These are phyloP conservation scores for Leuciscus waleckii DNA, from an alignment of 2,797 vertebrate species.

Conservation along the genomic window DNA sequence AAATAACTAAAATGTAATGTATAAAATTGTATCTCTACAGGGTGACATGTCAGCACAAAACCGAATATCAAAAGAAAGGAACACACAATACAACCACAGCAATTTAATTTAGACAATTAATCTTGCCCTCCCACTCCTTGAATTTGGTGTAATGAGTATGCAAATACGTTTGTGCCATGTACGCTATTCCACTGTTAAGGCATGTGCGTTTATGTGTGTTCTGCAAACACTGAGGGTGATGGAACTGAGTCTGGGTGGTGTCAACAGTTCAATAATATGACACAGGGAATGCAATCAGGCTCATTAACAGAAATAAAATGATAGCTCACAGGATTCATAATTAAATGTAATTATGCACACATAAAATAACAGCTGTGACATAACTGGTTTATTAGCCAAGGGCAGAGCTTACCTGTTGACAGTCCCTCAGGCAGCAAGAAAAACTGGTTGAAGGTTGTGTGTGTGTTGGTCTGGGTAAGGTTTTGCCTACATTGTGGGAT, in stretches of 20 bases:
- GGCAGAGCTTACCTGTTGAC: constrained; percentile 6
- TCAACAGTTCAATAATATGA: constrained; percentile 32
- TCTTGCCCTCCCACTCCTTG: constrained; percentile 36
- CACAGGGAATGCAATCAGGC: constrained; percentile 37
- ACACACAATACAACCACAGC: neutral
- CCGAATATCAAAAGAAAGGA: neutral
- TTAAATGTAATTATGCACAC: constrained; percentile 31
- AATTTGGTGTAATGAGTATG: constrained; percentile 41
- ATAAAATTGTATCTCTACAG: neutral
- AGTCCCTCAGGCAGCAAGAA: neutral
- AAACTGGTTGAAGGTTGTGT: constrained; percentile 9
- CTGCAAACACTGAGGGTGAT: constrained; percentile 23
- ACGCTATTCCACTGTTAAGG: constrained; percentile 8
- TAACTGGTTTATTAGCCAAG: constrained; percentile 29
- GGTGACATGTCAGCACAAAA: constrained; percentile 8
- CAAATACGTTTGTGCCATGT: constrained; percentile 20
- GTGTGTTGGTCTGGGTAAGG: neutral
- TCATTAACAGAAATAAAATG: constrained; percentile 43
- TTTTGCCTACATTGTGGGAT: neutral
- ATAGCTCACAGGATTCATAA: constrained; percentile 40
- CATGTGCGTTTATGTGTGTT: constrained; percentile 24
- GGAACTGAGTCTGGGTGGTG: constrained; percentile 7
- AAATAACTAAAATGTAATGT: neutral
- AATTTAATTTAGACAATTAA: constrained; percentile 38
- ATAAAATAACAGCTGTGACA: constrained; percentile 35